phyloP scores from a whole-genome alignment of 1,140 invertebrate genomes.

The Platorchestia sp. region DNA sequence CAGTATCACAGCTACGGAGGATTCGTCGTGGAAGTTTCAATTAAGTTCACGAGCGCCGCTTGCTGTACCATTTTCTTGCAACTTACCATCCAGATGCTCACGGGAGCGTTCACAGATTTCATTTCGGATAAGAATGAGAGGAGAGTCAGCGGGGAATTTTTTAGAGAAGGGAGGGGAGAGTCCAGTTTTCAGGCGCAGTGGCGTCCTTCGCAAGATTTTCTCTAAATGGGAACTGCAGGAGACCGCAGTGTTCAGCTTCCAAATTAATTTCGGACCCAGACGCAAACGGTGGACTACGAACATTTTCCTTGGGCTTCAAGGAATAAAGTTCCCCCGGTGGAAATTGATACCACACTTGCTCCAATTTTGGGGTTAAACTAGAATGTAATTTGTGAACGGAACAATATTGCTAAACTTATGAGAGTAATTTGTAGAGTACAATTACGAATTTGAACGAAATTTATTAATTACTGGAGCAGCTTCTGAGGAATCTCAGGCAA shows the following conservation, averaged over 20 bases:
- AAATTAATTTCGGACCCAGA: neutral
- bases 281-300: neutral
- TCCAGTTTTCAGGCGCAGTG: neutral
- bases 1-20: neutral
- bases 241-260: neutral
- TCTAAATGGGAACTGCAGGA: neutral
- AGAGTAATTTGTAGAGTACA: too few species aligned
- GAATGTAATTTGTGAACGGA: neutral
- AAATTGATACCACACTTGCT: neutral
- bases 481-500: too few species aligned
- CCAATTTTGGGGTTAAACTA: neutral
- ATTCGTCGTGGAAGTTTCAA: constrained; percentile 32
- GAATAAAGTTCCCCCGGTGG: neutral
- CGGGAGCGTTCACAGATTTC: constrained; percentile 47
- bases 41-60: neutral
- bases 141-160: neutral
- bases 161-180: neutral
- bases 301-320: neutral
- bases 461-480: too few species aligned
- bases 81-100: constrained; percentile 26
- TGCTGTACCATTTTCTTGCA: neutral
- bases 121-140: constrained; percentile 45
- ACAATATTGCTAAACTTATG: too few species aligned
- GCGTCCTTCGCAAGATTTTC: neutral
- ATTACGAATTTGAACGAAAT: too few species aligned